Evolutionary conservation across 2,113 vertebrate genomes (phyloP).

Genomic region (Nycticryphes semicollaris): DNA sequence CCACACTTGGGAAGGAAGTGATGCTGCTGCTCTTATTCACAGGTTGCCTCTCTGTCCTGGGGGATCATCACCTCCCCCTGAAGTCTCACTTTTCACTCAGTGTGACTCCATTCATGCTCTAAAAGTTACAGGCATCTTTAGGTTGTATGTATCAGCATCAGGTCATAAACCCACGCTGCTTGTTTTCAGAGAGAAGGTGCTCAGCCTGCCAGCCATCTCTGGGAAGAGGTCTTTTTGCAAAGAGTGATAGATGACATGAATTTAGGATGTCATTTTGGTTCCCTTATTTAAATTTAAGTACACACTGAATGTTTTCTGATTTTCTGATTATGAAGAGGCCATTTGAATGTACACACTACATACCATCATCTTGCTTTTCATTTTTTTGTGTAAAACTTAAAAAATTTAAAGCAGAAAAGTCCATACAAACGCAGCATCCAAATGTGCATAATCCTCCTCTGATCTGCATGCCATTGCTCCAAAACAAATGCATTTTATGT

Average conservation of each 20-base stretch:
- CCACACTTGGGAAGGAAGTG: neutral
- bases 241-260: neutral
- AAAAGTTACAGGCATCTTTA: neutral
- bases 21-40: neutral
- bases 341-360: neutral
- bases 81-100: neutral
- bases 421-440: neutral
- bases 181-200: neutral
- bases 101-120: neutral
- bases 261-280: neutral
- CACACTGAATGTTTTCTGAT: neutral
- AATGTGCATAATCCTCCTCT: neutral
- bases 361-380: neutral
- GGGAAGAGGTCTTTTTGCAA: neutral
- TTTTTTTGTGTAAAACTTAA: neutral
- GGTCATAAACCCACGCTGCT: neutral
- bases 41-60: neutral
- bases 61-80: neutral
- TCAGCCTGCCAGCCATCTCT: neutral
- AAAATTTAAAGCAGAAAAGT: neutral
- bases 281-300: neutral
- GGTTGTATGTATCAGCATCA: neutral
- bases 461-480: conserved; percentile 14
- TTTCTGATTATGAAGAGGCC: neutral
- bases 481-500: conserved; percentile 34